Evolutionary conservation across 2,797 vertebrate species (phyloP).

Genomic region (Spheniscus humboldti): DNA sequence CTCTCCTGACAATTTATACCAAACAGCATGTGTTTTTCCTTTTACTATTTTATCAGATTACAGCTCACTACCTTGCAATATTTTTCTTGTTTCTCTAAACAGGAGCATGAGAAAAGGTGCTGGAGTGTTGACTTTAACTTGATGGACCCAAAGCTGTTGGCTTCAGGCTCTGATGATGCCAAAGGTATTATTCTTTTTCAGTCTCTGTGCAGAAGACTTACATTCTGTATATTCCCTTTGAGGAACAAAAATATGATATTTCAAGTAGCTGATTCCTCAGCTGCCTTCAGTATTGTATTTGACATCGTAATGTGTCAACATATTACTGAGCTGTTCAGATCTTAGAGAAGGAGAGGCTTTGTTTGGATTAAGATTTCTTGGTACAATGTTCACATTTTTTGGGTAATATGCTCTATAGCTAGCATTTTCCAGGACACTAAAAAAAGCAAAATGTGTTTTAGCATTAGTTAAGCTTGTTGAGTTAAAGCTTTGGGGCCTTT

Average conservation of each 20-base stretch:
- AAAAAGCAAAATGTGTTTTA: slow-evolving; percentile 6
- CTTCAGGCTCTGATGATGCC: slow-evolving; percentile 97
- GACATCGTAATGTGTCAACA: background rate
- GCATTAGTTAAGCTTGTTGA: background rate
- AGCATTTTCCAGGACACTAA: background rate
- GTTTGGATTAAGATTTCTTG: slow-evolving; percentile 1
- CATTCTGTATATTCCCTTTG: background rate
- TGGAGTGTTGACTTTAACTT: slow-evolving; percentile 99
- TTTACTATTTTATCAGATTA: background rate
- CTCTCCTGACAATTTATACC: background rate
- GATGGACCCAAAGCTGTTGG: slow-evolving; percentile 98
- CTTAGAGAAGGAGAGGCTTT: background rate
- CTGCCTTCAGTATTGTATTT: background rate
- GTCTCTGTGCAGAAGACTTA: background rate
- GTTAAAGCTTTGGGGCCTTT: background rate
- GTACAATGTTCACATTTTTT: background rate
- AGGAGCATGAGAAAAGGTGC: slow-evolving; percentile 99
- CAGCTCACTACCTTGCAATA: background rate
- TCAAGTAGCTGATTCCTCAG: background rate
- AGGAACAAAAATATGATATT: background rate
- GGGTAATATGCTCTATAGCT: background rate
- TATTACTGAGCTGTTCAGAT: background rate
- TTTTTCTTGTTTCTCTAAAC: slow-evolving; percentile 44
- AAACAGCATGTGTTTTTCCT: background rate
- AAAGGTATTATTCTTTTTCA: slow-evolving; percentile 82